Evolutionary conservation across 1,140 invertebrate species (phyloP), one percentile per base, ranked within the genome.

Genomic region (Anastatus disparis): DNA sequence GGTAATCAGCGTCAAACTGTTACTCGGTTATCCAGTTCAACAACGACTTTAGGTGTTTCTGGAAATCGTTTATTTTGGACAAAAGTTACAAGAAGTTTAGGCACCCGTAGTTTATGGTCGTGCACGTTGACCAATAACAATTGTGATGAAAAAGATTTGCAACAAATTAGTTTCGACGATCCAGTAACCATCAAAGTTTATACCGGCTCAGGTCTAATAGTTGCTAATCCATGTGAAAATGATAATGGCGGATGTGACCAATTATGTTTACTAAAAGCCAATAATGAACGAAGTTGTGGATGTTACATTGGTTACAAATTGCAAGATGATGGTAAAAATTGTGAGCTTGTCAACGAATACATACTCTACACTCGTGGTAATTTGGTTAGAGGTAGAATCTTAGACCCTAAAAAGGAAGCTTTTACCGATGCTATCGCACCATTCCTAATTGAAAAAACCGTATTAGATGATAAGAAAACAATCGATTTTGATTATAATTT

Each of bases 401-500:
- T 64, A 0, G 20, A 53, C 20, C 3, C 9, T 29, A 13, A 15
- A 3, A 22, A 15, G 1, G 22, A 31, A 2, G 9, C 24, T 2
- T 68, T 68, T 26, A 26, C 0, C 53, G 65, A 68, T 27, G 40
- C 65, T 4, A 68, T 68, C 4, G 1, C 26, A 6, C 65, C 65
- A 2, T 38, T 68, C n/a, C 26, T 7, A 7, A 4, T 68, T 10
- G 22, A 46, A 9, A 13, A 15, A 3, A 2, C 17, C 0, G 12
- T 58, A 2, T 17, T 68, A 1, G 3, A 24, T 3, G 10, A 44
- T 4, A 68, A 68, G 42, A 31, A 20, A 3, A 50, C 40, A 8
- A 38, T 68, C 0, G 42, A 68, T 17, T 68, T 68, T 6, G 65
- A 68, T 24, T 68, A 48, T n/a, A 59, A 68, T 17, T 68, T 27